Base-by-base conservation (phyloP, 2,888 invertebrate genomes). In the Lochmaea crataegi region DNA sequence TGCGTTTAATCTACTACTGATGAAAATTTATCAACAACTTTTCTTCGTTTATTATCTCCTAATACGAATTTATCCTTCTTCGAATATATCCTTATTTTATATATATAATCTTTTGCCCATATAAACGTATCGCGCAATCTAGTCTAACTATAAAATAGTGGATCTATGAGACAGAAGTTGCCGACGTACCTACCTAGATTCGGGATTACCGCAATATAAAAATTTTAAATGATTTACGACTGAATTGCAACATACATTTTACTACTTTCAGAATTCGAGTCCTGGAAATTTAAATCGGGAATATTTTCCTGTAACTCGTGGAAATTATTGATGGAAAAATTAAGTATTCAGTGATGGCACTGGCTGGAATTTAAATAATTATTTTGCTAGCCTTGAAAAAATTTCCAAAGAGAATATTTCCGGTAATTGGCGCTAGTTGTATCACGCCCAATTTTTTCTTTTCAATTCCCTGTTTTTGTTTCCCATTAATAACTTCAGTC, bases 211-310 rank as follows among this genome's bases (percentile, higher is more conserved):
- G 9, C 1, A 18, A 60, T 22, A 71, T 71, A 60, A 71, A 71
- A 71, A 61, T 71, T 71, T 71, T 38, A 71, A 60, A 60, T 65
- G 56, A 71, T 71, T 71, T 71, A 71, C 66, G 60, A 61, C 56
- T 2, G 16, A 41, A 41, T 11, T 10, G 42, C 42, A 63, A 18
- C 61, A 42, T 63, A 41, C 2, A 63, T 38, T 63, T 42, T 42
- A 16, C 41, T 42, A 42, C 61, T 41, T 41, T 10, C 3, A n/a
- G 14, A 11, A 60, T 32, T 48, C n/a, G n/a, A 6, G 48, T 48
- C n/a, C 3, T n/a, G 48, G 48, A 14, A 45, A 45, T 6, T 14
- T 12, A 12, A 5, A n/a, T 5, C 14, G 48, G 7, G n/a, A 48
- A n/a, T 48, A 48, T 48, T 1, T 48, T n/a, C 5, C 48, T 48